Conservation (phyloP, 2,113 vertebrate species). For the Rafetus swinhoei region DNA sequence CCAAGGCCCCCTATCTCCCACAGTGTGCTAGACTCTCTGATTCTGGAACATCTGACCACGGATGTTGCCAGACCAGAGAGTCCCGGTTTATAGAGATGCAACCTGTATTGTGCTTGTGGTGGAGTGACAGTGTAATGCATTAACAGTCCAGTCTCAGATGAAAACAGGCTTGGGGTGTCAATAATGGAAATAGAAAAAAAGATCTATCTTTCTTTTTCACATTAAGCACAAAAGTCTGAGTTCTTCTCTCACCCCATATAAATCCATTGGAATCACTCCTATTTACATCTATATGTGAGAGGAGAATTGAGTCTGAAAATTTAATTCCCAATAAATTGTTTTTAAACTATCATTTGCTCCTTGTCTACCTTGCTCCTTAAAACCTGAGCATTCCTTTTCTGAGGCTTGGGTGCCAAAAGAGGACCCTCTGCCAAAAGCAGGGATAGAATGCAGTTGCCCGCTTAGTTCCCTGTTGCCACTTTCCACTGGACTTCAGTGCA, state of each 20-base stretch:
- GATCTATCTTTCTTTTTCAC: not conserved
- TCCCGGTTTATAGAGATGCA: no score
- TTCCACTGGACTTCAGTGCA: not conserved
- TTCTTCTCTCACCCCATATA: not conserved
- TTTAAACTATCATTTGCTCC: not conserved
- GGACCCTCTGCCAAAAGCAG: not conserved
- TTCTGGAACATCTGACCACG: no score
- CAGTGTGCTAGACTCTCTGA: not conserved
- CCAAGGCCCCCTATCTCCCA: no score
- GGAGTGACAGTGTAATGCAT: not conserved
- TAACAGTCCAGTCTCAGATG: not conserved
- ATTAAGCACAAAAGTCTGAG: not conserved
- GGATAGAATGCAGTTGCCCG: not conserved
- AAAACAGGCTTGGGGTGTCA: not conserved
- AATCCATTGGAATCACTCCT: not conserved
- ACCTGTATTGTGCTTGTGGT: not conserved
- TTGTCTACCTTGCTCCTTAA: not conserved
- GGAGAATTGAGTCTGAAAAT: not conserved
- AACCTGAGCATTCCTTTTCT: not conserved
- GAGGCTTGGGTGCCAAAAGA: not conserved
- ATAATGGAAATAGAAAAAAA: not conserved
- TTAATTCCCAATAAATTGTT: not conserved
- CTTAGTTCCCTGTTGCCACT: not conserved
- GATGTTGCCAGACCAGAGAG: no score
- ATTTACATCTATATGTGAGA: not conserved